Conservation (phyloP, 2,113 vertebrate genomes). For the Rhipidura dahli region DNA sequence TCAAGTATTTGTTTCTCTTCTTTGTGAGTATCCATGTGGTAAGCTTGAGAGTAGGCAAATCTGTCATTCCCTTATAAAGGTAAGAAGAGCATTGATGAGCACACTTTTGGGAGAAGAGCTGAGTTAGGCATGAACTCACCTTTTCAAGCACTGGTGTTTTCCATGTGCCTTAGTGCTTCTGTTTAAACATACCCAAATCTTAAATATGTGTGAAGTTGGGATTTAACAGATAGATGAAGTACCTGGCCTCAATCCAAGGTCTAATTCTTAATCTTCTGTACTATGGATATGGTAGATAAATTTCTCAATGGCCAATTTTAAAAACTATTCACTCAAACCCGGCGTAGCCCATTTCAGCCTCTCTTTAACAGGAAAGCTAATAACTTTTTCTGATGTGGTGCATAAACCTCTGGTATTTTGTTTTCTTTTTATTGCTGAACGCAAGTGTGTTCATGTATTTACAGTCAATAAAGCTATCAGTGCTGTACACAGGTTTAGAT, state of each 20-base stretch:
- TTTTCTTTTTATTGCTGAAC: conserved; percentile 46
- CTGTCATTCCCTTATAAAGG: neutral
- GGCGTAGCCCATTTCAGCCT: conserved; percentile 35
- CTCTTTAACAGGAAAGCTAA: conserved; percentile 51
- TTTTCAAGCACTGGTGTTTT: neutral
- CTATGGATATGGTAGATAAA: conserved; percentile 51
- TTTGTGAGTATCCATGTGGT: neutral
- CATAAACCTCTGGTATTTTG: conserved; percentile 54
- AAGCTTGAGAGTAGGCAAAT: neutral
- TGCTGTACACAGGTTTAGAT: conserved; percentile 5
- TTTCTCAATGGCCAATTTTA: conserved; percentile 46
- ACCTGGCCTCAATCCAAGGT: conserved; percentile 27
- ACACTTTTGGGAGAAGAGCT: neutral
- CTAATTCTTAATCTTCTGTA: conserved; percentile 54
- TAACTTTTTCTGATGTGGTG: conserved; percentile 53
- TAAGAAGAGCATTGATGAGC: neutral
- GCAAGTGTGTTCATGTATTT: conserved; percentile 17
- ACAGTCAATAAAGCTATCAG: conserved; percentile 40
- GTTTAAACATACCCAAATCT: neutral
- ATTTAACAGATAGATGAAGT: conserved; percentile 10
- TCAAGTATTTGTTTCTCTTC: neutral
- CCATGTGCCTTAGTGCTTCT: neutral
- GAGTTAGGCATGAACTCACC: neutral
- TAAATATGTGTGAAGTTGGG: neutral
- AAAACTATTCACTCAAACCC: conserved; percentile 48